A percentile compares a stretch with the other conserved stretches of the same genome.
These are phyloP conservation scores for Vidua macroura DNA, from an alignment of 2,113 vertebrate species.

Conservation along the genomic window DNA sequence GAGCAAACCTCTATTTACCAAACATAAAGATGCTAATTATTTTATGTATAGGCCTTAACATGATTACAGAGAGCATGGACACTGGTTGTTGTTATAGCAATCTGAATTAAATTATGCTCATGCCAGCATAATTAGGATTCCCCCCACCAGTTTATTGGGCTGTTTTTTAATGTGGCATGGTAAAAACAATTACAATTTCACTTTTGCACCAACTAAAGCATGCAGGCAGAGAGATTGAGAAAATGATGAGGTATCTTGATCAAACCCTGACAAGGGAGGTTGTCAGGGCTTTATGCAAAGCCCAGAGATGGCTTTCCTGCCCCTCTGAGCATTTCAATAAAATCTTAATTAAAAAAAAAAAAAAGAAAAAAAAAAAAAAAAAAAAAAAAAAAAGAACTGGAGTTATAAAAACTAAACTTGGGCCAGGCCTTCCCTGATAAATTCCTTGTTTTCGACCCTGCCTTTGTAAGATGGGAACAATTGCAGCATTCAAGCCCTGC, in stretches of 20 bases:
- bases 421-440: not conserved
- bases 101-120: slow-evolving; percentile 58
- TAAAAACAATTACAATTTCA: slow-evolving; percentile 3
- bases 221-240: not conserved
- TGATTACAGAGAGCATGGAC: slow-evolving; percentile 61
- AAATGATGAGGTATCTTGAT: not conserved
- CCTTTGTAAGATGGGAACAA: not conserved
- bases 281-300: not conserved
- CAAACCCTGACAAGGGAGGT: not conserved
- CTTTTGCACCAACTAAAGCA: not conserved
- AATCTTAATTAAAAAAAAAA: not conserved
- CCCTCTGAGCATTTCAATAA: not conserved
- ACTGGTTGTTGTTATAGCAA: slow-evolving; percentile 65
- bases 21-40: slow-evolving; percentile 68
- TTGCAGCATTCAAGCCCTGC: not conserved
- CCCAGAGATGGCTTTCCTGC: not conserved
- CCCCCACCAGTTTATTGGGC: not conserved
- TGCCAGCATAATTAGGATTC: slow-evolving; percentile 58
- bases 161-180: slow-evolving; percentile 21
- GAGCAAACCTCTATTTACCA: slow-evolving; percentile 52
- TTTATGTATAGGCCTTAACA: slow-evolving; percentile 56
- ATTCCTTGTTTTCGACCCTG: not conserved
- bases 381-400: not conserved
- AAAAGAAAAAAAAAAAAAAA: not conserved
- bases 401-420: not conserved